Base-by-base conservation (phyloP, 2,797 vertebrate genomes). In the Scyliorhinus canicula region DNA sequence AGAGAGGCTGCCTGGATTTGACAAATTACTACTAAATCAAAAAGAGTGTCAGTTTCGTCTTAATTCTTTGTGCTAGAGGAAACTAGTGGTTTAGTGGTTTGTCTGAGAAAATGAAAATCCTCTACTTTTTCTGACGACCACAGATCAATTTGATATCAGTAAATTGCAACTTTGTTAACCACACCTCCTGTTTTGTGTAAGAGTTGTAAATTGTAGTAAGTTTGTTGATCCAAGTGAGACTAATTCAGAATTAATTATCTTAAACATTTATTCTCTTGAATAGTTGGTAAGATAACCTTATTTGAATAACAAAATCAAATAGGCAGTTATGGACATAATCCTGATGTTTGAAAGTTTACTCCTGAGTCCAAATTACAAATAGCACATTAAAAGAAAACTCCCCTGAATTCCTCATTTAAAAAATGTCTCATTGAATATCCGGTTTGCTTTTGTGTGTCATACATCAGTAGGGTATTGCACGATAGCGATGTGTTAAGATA, bases 51-150 rank as follows among this genome's bases (percentile, higher is more conserved):
- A 14, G 50, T 14, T n/a, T 88, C 5, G 5, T 57, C 35, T 35
- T 57, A 12, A 52, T 88, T 35, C 35, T 57, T 88, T 88, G 85
- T 57, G 57, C 52, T 57, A 35, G 52, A 57, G 85, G 85, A 88
- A 88, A 31, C 84, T 57, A 19, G 85, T 88, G 85, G 85, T 88
- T 88, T 88, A 88, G 85, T 88, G 85, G 85, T 88, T 88, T 57
- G 52, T 7, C 85, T 88, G 85, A 88, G 85, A n/a, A 57, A 57
- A 57, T 88, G 3, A 57, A n/a, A 88, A 88, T 55, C 85, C 26
- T 28, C 84, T 1, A 7, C 85, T 88, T 86, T 82, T 79, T 84
- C 50, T 85, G n/a, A n/a, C 6, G 57, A 12, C 85, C 52, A 88
- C 52, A 57, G 55, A 88, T n/a, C 52, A 88, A 28, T 88, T 57